These are phyloP conservation scores for Parasteatoda tepidariorum DNA, from an alignment of 1,140 invertebrate species.

Conservation along the genomic window DNA sequence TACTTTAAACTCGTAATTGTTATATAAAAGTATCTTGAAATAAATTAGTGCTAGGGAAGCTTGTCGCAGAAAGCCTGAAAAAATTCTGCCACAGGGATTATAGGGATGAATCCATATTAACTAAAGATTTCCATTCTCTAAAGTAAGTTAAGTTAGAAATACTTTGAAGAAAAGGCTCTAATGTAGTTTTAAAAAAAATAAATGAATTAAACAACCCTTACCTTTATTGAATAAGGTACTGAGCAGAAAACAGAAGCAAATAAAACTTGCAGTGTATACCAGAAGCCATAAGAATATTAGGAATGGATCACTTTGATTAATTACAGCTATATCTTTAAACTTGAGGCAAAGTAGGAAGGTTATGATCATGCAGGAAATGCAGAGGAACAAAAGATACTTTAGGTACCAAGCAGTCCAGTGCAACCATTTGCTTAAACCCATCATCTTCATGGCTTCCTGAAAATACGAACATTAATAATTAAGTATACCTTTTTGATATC, in stretches of 20 bases:
- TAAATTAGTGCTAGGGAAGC: too few species aligned
- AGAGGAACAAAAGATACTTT: slow-evolving; percentile 73
- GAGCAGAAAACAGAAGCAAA: slow-evolving; percentile 73
- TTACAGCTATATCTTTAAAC: slow-evolving; percentile 72
- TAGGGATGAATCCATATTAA: too few species aligned
- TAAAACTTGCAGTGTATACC: slow-evolving; percentile 72
- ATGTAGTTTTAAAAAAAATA: background rate
- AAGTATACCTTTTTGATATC: too few species aligned
- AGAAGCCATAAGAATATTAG: slow-evolving; percentile 73
- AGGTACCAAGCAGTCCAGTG: slow-evolving; percentile 77
- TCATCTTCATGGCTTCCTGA: slow-evolving; percentile 76
- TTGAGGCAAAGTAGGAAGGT: slow-evolving; percentile 71
- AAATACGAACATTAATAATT: slow-evolving; percentile 68
- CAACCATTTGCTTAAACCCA: slow-evolving; percentile 74
- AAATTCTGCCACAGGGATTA: too few species aligned
- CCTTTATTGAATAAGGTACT: slow-evolving; percentile 73
- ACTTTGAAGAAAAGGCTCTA: background rate
- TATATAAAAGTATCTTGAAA: too few species aligned
- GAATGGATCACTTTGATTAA: slow-evolving; percentile 70
- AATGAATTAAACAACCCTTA: slow-evolving; percentile 72
- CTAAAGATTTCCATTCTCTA: too few species aligned
- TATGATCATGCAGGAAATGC: slow-evolving; percentile 76
- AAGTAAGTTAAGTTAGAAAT: too few species aligned
- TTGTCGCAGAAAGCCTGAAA: too few species aligned
- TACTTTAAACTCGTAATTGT: too few species aligned